These are phyloP conservation scores for Hemibagrus wyckioides DNA, from an alignment of 2,113 vertebrate genomes.

Conservation along the genomic window DNA sequence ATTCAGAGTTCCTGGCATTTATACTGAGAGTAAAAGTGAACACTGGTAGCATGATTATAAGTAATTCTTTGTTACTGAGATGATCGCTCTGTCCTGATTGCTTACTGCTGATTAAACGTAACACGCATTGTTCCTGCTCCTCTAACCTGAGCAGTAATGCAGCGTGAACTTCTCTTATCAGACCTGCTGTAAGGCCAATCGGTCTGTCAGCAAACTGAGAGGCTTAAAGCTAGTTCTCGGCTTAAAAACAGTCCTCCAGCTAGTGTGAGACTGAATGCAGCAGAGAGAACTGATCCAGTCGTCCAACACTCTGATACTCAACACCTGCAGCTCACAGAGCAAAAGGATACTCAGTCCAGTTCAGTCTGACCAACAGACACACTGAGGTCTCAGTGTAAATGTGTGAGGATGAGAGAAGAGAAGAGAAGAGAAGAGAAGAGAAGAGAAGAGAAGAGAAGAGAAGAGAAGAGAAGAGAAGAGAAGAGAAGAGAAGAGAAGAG, in stretches of 20 bases:
- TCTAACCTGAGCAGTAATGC: not conserved
- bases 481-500: not conserved
- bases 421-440: not conserved
- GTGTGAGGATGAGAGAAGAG: not conserved
- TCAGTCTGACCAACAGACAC: not conserved
- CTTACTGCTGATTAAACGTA: not conserved
- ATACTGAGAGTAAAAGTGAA: not conserved
- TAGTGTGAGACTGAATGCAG: not conserved
- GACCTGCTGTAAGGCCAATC: not conserved
- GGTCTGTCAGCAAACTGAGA: not conserved
- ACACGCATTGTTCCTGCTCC: not conserved
- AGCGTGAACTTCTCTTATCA: not conserved
- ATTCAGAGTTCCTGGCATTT: not conserved
- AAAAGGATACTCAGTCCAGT: no score
- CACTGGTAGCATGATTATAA: not conserved
- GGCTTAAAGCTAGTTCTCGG: not conserved
- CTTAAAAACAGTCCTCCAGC: not conserved
- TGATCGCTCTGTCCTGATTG: not conserved
- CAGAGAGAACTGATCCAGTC: not conserved
- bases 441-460: not conserved
- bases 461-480: not conserved
- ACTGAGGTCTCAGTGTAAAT: not conserved
- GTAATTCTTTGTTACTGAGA: not conserved
- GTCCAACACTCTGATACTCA: not conserved
- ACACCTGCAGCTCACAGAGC: not conserved